phyloP scores from a whole-genome alignment of 2,797 vertebrate genomes.

The Pseudochirops cupreus region DNA sequence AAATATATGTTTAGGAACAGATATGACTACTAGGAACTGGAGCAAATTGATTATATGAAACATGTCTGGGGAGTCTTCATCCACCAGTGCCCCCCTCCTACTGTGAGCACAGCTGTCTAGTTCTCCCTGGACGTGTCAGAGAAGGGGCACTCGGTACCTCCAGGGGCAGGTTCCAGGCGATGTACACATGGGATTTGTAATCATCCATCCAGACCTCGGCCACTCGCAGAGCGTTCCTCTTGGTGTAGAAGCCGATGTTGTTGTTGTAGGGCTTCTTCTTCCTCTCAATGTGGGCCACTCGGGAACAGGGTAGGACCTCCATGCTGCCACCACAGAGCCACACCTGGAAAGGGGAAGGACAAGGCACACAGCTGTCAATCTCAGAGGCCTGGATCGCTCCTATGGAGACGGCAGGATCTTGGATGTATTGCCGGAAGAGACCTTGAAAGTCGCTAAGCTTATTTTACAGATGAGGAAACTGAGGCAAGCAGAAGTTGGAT shows the following conservation, averaged over 20 bases:
- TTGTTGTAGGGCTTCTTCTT: conserved; percentile 97
- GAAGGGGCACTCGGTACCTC: conserved; percentile 85
- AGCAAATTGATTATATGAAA: background rate
- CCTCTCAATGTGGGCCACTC: conserved; percentile 97
- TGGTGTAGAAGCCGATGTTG: conserved; percentile 95
- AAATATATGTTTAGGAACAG: background rate
- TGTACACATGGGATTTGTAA: conserved; percentile 96
- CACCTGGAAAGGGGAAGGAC: conserved; percentile 85
- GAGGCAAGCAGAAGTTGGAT: background rate
- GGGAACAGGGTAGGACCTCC: conserved; percentile 98
- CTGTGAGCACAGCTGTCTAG: background rate
- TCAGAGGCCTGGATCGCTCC: background rate
- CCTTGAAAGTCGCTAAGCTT: background rate
- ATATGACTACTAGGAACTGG: background rate
- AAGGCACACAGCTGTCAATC: conserved; percentile 13
- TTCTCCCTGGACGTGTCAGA: rapidly evolving
- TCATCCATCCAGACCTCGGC: conserved; percentile 99
- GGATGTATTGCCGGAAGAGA: background rate
- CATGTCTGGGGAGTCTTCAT: background rate
- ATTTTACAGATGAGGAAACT: background rate
- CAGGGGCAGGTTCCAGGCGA: conserved; percentile 98
- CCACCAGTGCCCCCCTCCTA: background rate
- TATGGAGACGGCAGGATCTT: too few species aligned
- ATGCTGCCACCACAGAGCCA: conserved; percentile 99
- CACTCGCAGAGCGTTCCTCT: conserved; percentile 95